Evolutionary conservation across 2,113 vertebrate genomes (phyloP).

Genomic region (Amia ocellicauda): DNA sequence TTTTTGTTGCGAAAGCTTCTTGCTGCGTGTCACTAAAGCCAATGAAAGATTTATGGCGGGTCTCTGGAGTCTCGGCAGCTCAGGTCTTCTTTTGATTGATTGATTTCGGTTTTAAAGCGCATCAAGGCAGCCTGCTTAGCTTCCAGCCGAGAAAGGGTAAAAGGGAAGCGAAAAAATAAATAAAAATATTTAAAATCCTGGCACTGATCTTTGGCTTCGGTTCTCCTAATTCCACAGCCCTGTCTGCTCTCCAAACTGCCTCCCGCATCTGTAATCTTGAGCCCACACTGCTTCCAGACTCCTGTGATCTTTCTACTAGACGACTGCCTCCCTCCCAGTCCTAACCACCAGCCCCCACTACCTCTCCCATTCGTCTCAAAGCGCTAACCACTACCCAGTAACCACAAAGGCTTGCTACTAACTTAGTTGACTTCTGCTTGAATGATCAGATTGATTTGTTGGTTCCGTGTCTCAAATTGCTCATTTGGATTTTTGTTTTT

Average conservation of each 20-base stretch:
- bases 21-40: constrained; percentile 32
- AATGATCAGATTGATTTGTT: no score
- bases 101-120: no score
- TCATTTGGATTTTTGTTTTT: no score
- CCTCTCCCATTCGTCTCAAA: not conserved
- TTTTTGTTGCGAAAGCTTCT: constrained; percentile 32
- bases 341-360: not conserved
- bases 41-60: constrained; percentile 41
- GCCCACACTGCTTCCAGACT: constrained; percentile 6
- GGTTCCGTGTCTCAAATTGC: no score
- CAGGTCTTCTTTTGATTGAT: not conserved
- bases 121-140: no score
- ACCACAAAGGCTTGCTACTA: no score
- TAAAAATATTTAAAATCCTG: no score
- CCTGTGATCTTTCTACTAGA: not conserved
- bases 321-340: not conserved
- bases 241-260: no score
- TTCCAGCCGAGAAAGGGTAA: not conserved
- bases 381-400: no score
- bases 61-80: constrained; percentile 18
- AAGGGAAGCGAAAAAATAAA: not conserved
- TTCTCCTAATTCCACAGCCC: no score
- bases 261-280: not conserved
- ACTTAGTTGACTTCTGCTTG: no score
- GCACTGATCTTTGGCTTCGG: not conserved